Conservation (phyloP, 2,797 vertebrate genomes). For the Holocentrus rufus region DNA sequence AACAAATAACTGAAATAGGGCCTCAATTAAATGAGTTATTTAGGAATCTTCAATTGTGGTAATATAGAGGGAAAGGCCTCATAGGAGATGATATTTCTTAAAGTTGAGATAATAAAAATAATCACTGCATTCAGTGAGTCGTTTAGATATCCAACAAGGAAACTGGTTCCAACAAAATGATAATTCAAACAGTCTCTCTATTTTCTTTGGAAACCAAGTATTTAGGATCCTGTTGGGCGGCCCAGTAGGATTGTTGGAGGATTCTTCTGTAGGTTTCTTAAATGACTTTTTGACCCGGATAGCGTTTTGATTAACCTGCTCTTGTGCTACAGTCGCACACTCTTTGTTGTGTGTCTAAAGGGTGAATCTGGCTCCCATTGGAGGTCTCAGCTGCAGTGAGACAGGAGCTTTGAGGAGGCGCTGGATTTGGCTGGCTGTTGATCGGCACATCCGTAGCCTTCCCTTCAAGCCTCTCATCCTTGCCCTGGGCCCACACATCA, state of each 20-base stretch:
- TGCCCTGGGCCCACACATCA: constrained; percentile 49
- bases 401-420: constrained; percentile 47
- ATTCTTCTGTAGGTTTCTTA: neutral
- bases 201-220: neutral
- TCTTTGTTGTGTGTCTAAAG: constrained; percentile 36
- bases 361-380: constrained; percentile 54
- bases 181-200: neutral
- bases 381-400: constrained; percentile 44
- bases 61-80: too few species aligned
- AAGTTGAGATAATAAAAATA: too few species aligned
- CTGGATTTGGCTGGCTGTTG: constrained; percentile 67
- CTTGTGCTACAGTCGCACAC: constrained; percentile 14
- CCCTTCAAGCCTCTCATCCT: constrained; percentile 46
- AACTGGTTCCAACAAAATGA: neutral
- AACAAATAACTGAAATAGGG: constrained; percentile 8
- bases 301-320: constrained; percentile 24
- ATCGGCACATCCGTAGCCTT: constrained; percentile 23
- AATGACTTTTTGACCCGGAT: constrained; percentile 6
- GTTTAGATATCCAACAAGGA: neutral
- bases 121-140: too few species aligned
- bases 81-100: too few species aligned
- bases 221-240: neutral
- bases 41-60: neutral
- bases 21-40: neutral
- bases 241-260: neutral